These are phyloP conservation scores for Gasterosteus aculeatus DNA, from an alignment of 2,113 vertebrate genomes.

Conservation along the genomic window DNA sequence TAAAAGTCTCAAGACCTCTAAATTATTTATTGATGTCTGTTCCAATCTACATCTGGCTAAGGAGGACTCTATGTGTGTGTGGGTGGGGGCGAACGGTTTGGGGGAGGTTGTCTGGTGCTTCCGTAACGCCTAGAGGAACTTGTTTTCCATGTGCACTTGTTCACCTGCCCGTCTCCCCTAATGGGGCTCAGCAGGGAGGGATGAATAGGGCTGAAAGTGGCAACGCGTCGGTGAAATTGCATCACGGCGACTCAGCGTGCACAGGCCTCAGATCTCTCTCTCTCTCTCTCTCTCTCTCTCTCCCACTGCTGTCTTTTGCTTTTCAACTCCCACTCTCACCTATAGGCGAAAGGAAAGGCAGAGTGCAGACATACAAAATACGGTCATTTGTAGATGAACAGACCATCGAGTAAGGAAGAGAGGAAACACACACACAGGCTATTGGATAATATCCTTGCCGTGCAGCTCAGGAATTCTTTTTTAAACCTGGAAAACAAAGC, in stretches of 20 bases:
- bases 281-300: too few species aligned
- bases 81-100: constrained; percentile 24
- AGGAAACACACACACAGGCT: constrained; percentile 26
- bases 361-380: background rate
- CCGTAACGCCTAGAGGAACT: constrained; percentile 87
- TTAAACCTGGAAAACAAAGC: constrained; percentile 51
- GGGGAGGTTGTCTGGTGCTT: constrained; percentile 56
- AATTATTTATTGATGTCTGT: constrained; percentile 99
- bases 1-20: constrained; percentile 92
- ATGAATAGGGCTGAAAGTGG: constrained; percentile 70
- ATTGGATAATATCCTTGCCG: constrained; percentile 51
- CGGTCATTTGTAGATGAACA: constrained; percentile 47
- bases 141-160: constrained; percentile 88
- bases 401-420: constrained; percentile 37
- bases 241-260: constrained; percentile 53
- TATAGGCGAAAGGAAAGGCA: constrained; percentile 44
- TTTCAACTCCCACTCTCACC: constrained; percentile 34
- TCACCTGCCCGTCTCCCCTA: constrained; percentile 81
- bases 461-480: constrained; percentile 57
- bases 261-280: constrained; percentile 27
- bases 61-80: constrained; percentile 58
- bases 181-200: constrained; percentile 81
- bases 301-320: constrained; percentile 57
- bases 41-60: constrained; percentile 87
- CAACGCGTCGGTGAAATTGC: constrained; percentile 66